Conservation (phyloP, 2,113 vertebrate genomes). For the Hucho hucho region DNA sequence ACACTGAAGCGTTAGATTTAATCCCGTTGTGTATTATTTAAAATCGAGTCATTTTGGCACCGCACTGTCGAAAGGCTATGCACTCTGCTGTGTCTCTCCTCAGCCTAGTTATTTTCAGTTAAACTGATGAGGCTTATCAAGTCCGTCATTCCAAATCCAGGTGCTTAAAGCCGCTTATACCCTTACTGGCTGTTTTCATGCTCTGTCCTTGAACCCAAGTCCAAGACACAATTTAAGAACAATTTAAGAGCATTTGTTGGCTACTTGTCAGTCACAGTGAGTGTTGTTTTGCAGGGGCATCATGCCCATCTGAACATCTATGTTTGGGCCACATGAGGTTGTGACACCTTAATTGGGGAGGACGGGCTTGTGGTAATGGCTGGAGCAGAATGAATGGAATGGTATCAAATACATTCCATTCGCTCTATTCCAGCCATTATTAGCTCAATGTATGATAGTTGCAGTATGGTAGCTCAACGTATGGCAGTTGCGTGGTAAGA, state of each 20-base stretch:
- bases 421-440: too few species aligned
- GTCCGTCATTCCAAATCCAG: conserved; percentile 51
- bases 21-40: not conserved
- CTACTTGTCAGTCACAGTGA: not conserved
- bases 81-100: not conserved
- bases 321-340: too few species aligned
- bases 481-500: too few species aligned
- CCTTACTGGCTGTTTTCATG: conserved; percentile 30
- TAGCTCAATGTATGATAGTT: too few species aligned
- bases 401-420: too few species aligned
- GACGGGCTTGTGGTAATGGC: too few species aligned
- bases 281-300: not conserved
- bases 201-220: conserved; percentile 51
- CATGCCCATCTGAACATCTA: not conserved
- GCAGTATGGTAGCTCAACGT: too few species aligned
- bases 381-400: too few species aligned
- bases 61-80: not conserved
- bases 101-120: not conserved
- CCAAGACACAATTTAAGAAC: not conserved
- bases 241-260: not conserved
- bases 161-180: conserved; percentile 64
- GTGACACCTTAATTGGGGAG: too few species aligned
- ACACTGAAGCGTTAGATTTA: not conserved
- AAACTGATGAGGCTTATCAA: conserved; percentile 14
- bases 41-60: conserved; percentile 1